Percentiles rank a stretch among this genome's conserved stretches.
phyloP scores from a whole-genome alignment of 2,797 vertebrate genomes.

The Vipera latastei region DNA sequence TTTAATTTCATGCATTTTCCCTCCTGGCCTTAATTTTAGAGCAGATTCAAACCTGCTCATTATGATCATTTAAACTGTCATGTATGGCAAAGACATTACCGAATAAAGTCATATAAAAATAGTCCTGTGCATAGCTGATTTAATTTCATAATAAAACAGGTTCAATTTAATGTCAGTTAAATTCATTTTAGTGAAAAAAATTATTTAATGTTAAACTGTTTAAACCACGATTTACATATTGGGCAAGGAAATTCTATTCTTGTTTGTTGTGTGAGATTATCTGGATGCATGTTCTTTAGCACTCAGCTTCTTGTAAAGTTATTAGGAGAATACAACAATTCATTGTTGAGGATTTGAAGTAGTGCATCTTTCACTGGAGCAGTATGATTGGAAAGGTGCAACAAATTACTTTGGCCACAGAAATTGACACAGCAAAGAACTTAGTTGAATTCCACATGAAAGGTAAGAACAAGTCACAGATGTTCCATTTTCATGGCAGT shows the following conservation, averaged over 20 bases:
- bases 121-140: background rate
- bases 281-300: background rate
- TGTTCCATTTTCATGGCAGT: too few relatives aligned
- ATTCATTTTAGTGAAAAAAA: background rate
- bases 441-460: too few relatives aligned
- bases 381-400: too few relatives aligned
- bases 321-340: background rate
- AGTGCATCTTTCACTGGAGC: too few relatives aligned
- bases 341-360: background rate
- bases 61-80: conserved; percentile 9
- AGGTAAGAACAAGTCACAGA: too few relatives aligned
- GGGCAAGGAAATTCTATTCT: background rate
- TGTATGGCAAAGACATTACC: background rate
- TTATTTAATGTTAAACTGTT: background rate
- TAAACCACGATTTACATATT: background rate
- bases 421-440: too few relatives aligned
- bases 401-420: too few relatives aligned
- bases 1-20: background rate
- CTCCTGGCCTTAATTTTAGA: conserved; percentile 5
- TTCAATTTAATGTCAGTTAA: background rate
- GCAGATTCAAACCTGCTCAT: conserved; percentile 22
- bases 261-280: background rate
- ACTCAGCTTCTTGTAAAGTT: background rate
- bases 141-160: background rate
- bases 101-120: background rate